Conservation (phyloP, 2,797 vertebrate genomes). For the Amblyopsis hoosieri region DNA sequence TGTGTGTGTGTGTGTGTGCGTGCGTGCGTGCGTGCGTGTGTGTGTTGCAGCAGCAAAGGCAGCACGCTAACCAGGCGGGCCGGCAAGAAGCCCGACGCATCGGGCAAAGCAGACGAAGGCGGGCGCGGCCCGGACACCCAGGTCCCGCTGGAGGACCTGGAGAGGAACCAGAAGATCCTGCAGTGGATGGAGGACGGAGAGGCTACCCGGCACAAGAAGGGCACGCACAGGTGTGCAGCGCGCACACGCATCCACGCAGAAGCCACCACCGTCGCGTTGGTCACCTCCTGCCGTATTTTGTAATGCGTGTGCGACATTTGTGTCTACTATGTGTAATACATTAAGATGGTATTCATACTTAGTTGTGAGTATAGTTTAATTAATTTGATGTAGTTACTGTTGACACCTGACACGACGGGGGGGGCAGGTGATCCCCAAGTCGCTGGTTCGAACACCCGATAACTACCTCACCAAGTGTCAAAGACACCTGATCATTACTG, state of each 20-base stretch:
- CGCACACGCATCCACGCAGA: background rate
- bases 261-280: no score
- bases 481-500: no score
- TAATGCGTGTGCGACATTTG: no score
- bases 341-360: no score
- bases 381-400: no score
- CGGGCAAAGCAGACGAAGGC: conserved; percentile 77
- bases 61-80: conserved; percentile 83
- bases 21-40: conserved; percentile 7
- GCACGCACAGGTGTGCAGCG: conserved; percentile 81
- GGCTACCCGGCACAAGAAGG: conserved; percentile 88
- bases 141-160: conserved; percentile 84
- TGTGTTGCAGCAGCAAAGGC: conserved; percentile 82
- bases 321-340: no score
- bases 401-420: no score
- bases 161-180: conserved; percentile 94
- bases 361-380: no score
- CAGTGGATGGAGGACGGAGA: conserved; percentile 98
- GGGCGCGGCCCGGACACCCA: conserved; percentile 78
- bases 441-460: no score
- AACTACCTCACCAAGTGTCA: no score
- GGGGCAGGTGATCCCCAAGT: no score
- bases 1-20: background rate
- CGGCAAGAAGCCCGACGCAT: conserved; percentile 83
- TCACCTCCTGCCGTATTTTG: no score